Conservation (phyloP, 2,113 vertebrate species). For the Potamarius usumacintae region DNA sequence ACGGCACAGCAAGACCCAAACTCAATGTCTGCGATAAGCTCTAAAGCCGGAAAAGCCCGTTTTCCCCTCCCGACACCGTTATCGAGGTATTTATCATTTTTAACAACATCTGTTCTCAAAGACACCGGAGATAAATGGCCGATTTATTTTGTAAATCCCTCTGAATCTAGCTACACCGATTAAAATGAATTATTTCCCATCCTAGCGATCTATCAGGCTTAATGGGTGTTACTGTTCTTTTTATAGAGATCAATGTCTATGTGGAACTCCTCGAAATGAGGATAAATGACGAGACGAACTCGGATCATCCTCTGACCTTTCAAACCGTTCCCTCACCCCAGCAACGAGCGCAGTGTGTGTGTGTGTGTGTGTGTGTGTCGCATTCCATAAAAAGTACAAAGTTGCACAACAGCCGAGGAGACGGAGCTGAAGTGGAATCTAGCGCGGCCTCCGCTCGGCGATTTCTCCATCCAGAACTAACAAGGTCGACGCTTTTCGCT, state of each 20-base stretch:
- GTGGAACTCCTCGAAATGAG: background rate
- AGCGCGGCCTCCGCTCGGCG: background rate
- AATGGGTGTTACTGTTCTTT: background rate
- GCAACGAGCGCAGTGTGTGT: background rate
- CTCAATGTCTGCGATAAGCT: constrained; percentile 4
- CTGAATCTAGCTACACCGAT: constrained; percentile 23
- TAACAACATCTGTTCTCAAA: constrained; percentile 20
- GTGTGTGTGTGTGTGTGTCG: constrained; percentile 33
- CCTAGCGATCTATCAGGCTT: background rate
- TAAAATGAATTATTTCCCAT: constrained; percentile 8
- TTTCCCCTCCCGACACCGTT: background rate
- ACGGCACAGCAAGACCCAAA: background rate
- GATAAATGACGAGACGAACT: constrained; percentile 32
- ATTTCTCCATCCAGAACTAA: constrained; percentile 25
- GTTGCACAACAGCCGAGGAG: constrained; percentile 24
- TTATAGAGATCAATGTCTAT: background rate
- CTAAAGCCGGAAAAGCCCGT: background rate
- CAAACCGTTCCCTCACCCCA: constrained; percentile 17
- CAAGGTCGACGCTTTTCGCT: background rate
- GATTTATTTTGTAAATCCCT: constrained; percentile 4
- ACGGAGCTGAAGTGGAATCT: constrained; percentile 13
- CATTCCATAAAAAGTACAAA: constrained; percentile 46
- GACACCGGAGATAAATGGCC: background rate
- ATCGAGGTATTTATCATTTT: constrained; percentile 18
- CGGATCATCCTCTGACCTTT: constrained; percentile 46